A percentile compares a stretch with the other conserved stretches of the same genome.
Evolutionary conservation across 1,140 invertebrate genomes (phyloP).

Genomic region (Delia radicum): DNA sequence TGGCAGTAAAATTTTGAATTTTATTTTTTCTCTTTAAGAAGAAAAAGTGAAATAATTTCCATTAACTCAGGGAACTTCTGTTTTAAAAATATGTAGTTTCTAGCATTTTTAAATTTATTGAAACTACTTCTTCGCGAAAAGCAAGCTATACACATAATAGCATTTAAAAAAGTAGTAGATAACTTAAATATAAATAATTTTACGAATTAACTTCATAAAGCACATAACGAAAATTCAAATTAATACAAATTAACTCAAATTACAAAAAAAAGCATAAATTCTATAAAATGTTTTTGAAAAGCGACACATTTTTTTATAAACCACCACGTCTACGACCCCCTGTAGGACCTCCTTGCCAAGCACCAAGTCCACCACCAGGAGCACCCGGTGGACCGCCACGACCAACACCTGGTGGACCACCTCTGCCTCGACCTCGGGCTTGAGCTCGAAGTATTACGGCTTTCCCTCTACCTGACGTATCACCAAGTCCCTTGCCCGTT

Average conservation of each 20-base stretch:
- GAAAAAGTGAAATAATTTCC: too few relatives aligned
- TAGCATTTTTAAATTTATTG: too few relatives aligned
- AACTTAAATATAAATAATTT: neutral
- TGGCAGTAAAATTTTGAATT: too few relatives aligned
- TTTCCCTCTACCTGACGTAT: constrained; percentile 85
- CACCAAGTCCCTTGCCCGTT: constrained; percentile 70
- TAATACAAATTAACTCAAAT: neutral
- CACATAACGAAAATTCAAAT: neutral
- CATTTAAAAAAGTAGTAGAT: neutral
- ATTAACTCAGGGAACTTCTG: too few relatives aligned
- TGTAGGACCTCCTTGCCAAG: constrained; percentile 53
- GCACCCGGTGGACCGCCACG: constrained; percentile 46
- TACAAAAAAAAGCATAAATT: neutral
- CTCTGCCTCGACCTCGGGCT: constrained; percentile 56
- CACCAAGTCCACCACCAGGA: constrained; percentile 54
- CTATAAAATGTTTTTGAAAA: neutral
- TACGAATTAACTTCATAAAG: too few relatives aligned
- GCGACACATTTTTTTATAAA: constrained; percentile 34
- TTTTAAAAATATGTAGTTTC: too few relatives aligned
- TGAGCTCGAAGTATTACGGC: constrained; percentile 94
- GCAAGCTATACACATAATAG: too few relatives aligned
- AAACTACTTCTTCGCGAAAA: too few relatives aligned
- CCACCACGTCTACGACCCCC: constrained; percentile 54
- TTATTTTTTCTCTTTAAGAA: too few relatives aligned
- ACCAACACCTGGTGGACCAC: constrained; percentile 36